Conservation (phyloP, 1,140 invertebrate genomes). For the Ips typographus region DNA sequence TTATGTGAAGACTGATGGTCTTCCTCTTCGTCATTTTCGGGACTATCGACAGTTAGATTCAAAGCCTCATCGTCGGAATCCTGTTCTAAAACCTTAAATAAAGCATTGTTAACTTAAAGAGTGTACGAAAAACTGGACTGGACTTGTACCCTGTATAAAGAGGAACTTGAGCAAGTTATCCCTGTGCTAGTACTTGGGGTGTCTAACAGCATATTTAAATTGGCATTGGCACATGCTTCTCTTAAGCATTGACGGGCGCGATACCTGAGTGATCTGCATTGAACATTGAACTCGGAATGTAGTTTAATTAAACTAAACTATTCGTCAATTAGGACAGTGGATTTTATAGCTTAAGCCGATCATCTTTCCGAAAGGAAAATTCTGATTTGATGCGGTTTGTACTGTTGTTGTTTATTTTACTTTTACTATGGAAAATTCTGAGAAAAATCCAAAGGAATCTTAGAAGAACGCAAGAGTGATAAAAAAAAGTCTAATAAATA, state of each 20-base stretch:
- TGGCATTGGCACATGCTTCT: slow-evolving; percentile 40
- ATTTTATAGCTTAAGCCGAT: too few relatives aligned
- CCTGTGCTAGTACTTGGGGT: slow-evolving; percentile 62
- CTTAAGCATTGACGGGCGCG: slow-evolving; percentile 42
- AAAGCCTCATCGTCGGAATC: slow-evolving; percentile 59
- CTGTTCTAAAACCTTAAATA: slow-evolving; percentile 55
- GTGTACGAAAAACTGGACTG: too few relatives aligned
- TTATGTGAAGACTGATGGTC: slow-evolving; percentile 8
- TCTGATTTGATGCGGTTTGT: too few relatives aligned
- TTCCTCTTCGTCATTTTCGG: slow-evolving; percentile 26
- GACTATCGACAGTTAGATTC: slow-evolving; percentile 36
- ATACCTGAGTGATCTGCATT: slow-evolving; percentile 38
- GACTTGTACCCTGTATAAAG: slow-evolving; percentile 55
- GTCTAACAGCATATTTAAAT: slow-evolving; percentile 42
- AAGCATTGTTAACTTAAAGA: too few relatives aligned
- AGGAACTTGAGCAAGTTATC: slow-evolving; percentile 52
- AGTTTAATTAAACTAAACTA: background rate
- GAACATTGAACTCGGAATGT: slow-evolving; percentile 6
- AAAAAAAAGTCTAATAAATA: too few relatives aligned
- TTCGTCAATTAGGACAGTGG: too few relatives aligned
- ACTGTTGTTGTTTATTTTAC: too few relatives aligned
- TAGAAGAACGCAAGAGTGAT: too few relatives aligned
- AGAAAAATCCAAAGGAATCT: too few relatives aligned
- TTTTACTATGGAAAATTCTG: too few relatives aligned
- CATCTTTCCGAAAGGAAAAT: too few relatives aligned